Evolutionary conservation across 2,797 vertebrate species (phyloP), one percentile per base, ranked within the genome.

Genomic region (Pteronotus mesoamericanus): DNA sequence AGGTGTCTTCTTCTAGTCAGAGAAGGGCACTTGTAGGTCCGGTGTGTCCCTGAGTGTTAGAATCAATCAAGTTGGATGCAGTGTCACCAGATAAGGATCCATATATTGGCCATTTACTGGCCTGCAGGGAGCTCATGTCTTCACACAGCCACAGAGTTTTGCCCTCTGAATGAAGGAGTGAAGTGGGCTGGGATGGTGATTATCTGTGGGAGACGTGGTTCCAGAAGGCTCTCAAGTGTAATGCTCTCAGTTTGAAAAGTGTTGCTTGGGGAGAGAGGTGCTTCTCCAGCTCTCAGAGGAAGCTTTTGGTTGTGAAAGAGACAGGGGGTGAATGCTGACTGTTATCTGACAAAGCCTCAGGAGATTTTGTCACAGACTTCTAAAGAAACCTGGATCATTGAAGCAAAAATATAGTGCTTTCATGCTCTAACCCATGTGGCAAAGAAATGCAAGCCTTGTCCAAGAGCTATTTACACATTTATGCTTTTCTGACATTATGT

Each of bases 381-480:
- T 93, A 91, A 95, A 53, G 93, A 84, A 97, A 87, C 72, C 46
- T 21, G 85, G 84, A 91, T 96, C 92, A 86, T 92, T 92, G 89
- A 92, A 46, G 48, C 61, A 96, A 75, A 90, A 97, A 96, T 90
- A 44, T 64, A 96, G n/a, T 59, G 18, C 26, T 97, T 97, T 97
- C 0, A 5, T 93, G 66, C 97, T 96, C 21, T 94, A 95, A 94
- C 95, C 10, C 26, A 86, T 78, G 21, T 91, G 96, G 51, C 9
- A 37, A 2, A 4, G 44, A 75, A 48, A 92, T 51, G 37, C 4
- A 83, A 32, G 90, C 79, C 97, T 97, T 97, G 83, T 89, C 14
- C 14, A 86, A 86, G 59, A 97, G 34, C 51, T 83, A 18, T 96
- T 92, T 97, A 96, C 74, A 85, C 51, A 32, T 90, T 74, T 93